phyloP scores from a whole-genome alignment of 2,113 vertebrate genomes.

The Arvicanthis niloticus region DNA sequence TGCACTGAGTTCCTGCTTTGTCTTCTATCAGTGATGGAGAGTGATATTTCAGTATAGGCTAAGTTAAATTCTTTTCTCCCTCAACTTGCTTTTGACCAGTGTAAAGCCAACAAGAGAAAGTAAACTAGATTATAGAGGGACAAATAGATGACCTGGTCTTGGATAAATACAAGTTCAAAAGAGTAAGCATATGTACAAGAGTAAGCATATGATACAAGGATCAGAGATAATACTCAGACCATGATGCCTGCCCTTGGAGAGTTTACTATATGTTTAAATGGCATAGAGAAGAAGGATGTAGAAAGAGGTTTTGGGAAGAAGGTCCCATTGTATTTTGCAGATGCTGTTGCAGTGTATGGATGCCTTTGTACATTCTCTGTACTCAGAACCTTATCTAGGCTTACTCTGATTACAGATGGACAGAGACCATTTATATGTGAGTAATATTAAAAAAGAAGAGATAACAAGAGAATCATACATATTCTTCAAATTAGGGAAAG shows the following conservation, averaged over 20 bases:
- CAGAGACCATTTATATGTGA: not conserved
- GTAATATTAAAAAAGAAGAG: not conserved
- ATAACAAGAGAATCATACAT: not conserved
- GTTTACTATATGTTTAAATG: not conserved
- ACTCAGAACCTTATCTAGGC: accelerated
- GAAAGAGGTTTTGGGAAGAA: not conserved
- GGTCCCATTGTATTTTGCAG: not conserved
- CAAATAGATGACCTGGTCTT: not conserved
- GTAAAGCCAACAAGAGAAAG: not conserved
- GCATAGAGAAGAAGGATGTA: not conserved
- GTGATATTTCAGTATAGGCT: not conserved
- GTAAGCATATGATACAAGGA: not conserved
- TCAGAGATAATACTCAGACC: not conserved
- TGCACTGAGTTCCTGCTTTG: not conserved
- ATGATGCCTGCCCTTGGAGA: not conserved
- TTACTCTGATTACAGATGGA: not conserved
- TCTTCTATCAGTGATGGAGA: not conserved
- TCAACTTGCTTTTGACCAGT: not conserved
- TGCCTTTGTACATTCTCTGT: not conserved
- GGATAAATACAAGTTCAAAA: not conserved
- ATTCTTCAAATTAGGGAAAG: not conserved
- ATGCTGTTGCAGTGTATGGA: not conserved
- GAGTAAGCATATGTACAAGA: not conserved
- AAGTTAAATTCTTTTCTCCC: not conserved
- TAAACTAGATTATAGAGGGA: not conserved